Conservation (phyloP, 2,797 vertebrate genomes). For the Scomberomorus guttatus region DNA sequence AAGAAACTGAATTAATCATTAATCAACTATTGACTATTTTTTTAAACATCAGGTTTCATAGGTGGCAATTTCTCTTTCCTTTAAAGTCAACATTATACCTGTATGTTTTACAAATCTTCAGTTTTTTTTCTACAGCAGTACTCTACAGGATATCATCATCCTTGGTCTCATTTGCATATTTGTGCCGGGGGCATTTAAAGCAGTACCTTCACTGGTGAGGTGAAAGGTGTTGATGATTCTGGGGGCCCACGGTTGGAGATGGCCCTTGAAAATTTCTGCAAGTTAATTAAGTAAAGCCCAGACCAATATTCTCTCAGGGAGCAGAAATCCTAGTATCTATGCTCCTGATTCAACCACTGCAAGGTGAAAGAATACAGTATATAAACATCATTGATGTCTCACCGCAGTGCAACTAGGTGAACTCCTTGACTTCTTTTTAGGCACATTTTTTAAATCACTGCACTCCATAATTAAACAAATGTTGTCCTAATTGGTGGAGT, state of each 20-base stretch:
- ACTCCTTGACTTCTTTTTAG: not conserved
- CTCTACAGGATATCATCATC: slow-evolving; percentile 35
- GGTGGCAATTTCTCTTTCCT: slow-evolving; percentile 4
- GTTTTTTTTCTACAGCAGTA: slow-evolving; percentile 16
- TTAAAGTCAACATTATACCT: slow-evolving; percentile 44
- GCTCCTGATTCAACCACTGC: slow-evolving; percentile 21
- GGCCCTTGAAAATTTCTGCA: slow-evolving; percentile 39
- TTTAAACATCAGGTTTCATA: slow-evolving; percentile 14
- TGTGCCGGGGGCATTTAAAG: slow-evolving; percentile 52
- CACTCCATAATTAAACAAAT: not conserved
- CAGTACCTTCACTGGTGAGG: slow-evolving; percentile 40
- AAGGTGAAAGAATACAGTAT: slow-evolving; percentile 23
- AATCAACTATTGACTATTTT: slow-evolving; percentile 14
- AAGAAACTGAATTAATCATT: slow-evolving; percentile 28
- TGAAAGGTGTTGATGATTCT: slow-evolving; percentile 45
- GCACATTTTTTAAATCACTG: not conserved
- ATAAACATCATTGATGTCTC: slow-evolving; percentile 25
- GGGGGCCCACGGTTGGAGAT: slow-evolving; percentile 15
- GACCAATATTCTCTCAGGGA: slow-evolving; percentile 29
- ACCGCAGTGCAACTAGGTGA: slow-evolving; percentile 1
- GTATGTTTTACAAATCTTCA: slow-evolving; percentile 30
- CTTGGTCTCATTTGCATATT: slow-evolving; percentile 50
- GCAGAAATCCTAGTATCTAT: not conserved
- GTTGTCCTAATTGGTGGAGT: not conserved
- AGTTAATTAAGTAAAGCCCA: slow-evolving; percentile 52